phyloP scores from a whole-genome alignment of 1,140 invertebrate genomes.

The Meloidogyne hapla region DNA sequence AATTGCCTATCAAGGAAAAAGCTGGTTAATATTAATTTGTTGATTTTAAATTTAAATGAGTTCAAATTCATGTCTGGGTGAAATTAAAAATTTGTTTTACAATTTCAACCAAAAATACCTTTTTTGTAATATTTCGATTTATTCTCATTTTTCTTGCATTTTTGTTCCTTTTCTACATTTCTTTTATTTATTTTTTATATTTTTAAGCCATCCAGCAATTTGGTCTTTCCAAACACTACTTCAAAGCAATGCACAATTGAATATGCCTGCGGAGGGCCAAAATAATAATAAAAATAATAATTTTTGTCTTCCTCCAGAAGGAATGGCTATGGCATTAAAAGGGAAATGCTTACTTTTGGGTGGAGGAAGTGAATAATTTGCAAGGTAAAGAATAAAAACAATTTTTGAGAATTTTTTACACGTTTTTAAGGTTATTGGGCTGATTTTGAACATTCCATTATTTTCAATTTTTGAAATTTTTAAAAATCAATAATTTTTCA shows the following conservation, averaged over 20 bases:
- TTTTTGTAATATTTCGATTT: too few species aligned
- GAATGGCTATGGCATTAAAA: constrained; percentile 30
- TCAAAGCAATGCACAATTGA: constrained; percentile 45
- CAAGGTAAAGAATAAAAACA: too few species aligned
- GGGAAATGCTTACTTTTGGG: constrained; percentile 16
- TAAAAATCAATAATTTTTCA: constrained; percentile 16
- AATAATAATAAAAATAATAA: not conserved
- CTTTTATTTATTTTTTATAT: not conserved
- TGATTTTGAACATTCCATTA: not conserved
- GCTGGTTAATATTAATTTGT: constrained; percentile 31
- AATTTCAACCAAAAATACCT: too few species aligned
- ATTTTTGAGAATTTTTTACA: too few species aligned
- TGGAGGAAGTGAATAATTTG: not conserved
- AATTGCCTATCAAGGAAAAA: constrained; percentile 51
- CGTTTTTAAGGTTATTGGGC: not conserved
- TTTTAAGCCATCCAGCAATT: constrained; percentile 44
- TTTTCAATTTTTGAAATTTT: not conserved
- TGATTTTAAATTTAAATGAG: not conserved
- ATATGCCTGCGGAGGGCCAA: constrained; percentile 13
- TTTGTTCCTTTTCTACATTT: not conserved
- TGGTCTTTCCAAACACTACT: constrained; percentile 38
- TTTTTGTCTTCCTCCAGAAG: constrained; percentile 33
- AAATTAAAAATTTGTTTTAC: too few species aligned
- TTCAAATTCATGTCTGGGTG: too few species aligned
- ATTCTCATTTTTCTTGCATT: too few species aligned